Evolutionary conservation across 1,140 invertebrate species (phyloP).

Genomic region (Zaprionus africanus): DNA sequence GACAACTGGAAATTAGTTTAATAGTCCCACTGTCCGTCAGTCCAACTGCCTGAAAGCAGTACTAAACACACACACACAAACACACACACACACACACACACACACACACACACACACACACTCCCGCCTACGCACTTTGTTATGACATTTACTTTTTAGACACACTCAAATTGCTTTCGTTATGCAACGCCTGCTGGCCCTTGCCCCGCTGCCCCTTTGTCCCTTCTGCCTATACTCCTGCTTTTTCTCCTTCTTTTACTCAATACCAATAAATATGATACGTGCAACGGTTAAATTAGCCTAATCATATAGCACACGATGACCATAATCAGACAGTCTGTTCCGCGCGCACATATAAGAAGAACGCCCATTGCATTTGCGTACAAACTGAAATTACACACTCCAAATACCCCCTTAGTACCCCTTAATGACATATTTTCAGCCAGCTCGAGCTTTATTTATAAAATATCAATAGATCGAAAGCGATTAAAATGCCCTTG

Average conservation of each 20-base stretch:
- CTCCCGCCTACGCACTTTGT: slow-evolving; percentile 36
- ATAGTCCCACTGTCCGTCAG: slow-evolving; percentile 61
- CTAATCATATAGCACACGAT: slow-evolving; percentile 61
- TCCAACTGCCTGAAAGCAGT: slow-evolving; percentile 24
- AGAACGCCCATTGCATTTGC: slow-evolving; percentile 38
- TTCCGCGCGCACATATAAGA: slow-evolving; percentile 25
- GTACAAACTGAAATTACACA: slow-evolving; percentile 21
- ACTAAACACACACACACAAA: slow-evolving; percentile 52
- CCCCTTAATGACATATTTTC: slow-evolving; percentile 32
- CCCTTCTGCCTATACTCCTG: no score
- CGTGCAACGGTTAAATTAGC: slow-evolving; percentile 72
- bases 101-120: slow-evolving; percentile 8
- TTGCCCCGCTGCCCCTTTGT: neutral
- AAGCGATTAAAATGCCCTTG: slow-evolving; percentile 12
- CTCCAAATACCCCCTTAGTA: slow-evolving; percentile 12
- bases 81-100: slow-evolving; percentile 3
- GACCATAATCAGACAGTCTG: slow-evolving; percentile 45
- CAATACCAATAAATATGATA: slow-evolving; percentile 73
- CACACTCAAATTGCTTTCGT: slow-evolving; percentile 60
- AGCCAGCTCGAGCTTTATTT: slow-evolving; percentile 3
- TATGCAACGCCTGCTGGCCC: slow-evolving; percentile 19
- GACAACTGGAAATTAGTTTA: slow-evolving; percentile 81
- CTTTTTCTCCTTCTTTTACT: neutral
- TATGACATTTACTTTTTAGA: slow-evolving; percentile 68
- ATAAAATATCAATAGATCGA: slow-evolving; percentile 18